Evolutionary conservation across 2,797 vertebrate genomes (phyloP), one percentile per base, ranked within the genome.

Genomic region (Scyliorhinus canicula): DNA sequence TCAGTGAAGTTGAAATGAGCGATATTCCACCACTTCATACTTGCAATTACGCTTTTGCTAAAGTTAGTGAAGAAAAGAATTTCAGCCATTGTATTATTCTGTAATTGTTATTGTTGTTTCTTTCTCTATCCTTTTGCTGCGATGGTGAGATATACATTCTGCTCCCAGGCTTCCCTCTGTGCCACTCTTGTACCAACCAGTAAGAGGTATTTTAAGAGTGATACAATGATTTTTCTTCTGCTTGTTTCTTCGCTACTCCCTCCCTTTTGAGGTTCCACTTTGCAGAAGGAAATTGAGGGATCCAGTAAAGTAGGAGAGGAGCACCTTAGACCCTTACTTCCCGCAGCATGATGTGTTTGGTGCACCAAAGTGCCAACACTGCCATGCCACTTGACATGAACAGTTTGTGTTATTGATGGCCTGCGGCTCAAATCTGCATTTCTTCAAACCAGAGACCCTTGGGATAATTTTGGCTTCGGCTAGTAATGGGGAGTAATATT

Each of bases 171-270:
- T 35, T 93, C 93, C 65, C 88, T 65, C 57, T 91, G 57, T 91
- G 60, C 88, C 88, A 91, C 88, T 91, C 88, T 91, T 91, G 57
- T 91, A 91, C 88, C 88, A 91, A 65, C 88, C 88, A 91, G 88
- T 91, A 40, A 91, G 88, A 91, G 88, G 88, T 91, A 91, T 91
- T 74, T 91, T 91, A 91, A 91, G 88, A 91, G 88, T 91, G 88
- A 57, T 91, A 65, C 88, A 44, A 91, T 91, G 57, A 91, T 19
- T 91, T 71, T 71, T 44, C 90, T 65, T 71, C 93, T 52, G 88
- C 93, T 93, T 71, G 44, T 93, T 93, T 71, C 65, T 71, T 11
- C 14, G 44, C 65, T 52, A 24, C 40, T 14, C 91, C 35, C 28
- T 2, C 44, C 93, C 44, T 50, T 47, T 71, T 52, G 67, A 52